These are phyloP conservation scores for Thecocarcelia acutangulata DNA, from an alignment of 2,888 invertebrate species.

Conservation along the genomic window DNA sequence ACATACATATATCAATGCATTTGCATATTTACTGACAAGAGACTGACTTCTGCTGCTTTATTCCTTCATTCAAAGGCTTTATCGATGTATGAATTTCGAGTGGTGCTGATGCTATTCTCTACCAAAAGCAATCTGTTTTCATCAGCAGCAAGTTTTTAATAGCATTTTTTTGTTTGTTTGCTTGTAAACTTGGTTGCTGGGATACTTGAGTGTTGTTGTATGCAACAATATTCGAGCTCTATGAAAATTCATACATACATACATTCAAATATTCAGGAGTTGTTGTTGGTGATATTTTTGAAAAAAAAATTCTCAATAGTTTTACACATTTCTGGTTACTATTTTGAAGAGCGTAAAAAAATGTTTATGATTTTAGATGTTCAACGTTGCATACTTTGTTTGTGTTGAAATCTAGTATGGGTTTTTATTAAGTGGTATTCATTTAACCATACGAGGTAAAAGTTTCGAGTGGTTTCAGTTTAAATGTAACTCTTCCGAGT, in stretches of 20 bases:
- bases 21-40: conserved; percentile 45
- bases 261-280: conserved; percentile 44
- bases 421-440: conserved; percentile 49
- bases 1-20: conserved; percentile 36
- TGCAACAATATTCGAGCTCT: conserved; percentile 51
- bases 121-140: conserved; percentile 36
- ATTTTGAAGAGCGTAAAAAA: conserved; percentile 18
- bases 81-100: conserved; percentile 6
- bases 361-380: conserved; percentile 52
- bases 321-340: conserved; percentile 62
- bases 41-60: conserved; percentile 2
- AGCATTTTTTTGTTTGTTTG: conserved; percentile 11
- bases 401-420: conserved; percentile 45
- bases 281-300: conserved; percentile 32
- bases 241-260: conserved; percentile 36
- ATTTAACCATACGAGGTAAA: conserved; percentile 40
- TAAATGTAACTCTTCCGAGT: conserved; percentile 19
- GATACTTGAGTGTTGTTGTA: conserved; percentile 57
- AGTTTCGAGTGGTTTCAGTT: conserved; percentile 46
- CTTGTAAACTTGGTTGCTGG: conserved; percentile 42
- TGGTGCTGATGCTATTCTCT: conserved; percentile 24
- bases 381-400: conserved; percentile 57
- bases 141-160: conserved; percentile 44
- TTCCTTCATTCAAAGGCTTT: conserved; percentile 23
- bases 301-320: conserved; percentile 49